Conservation (phyloP, 2,888 invertebrate genomes). For the Chamaedrilus cognettii region DNA sequence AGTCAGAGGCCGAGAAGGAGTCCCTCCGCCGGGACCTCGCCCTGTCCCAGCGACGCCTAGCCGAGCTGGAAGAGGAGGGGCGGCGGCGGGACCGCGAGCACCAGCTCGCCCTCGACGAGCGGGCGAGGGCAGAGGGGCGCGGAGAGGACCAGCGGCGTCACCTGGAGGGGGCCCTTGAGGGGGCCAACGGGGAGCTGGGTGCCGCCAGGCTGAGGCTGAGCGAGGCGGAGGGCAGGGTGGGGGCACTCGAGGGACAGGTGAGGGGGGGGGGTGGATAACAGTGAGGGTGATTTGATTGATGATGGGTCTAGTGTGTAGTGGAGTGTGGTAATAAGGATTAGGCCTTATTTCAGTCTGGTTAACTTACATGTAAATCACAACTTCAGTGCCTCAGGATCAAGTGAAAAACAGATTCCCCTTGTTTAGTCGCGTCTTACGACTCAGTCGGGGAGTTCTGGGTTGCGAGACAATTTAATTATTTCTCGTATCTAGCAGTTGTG, state of each 20-base stretch:
- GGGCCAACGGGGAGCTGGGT: constrained; percentile 81
- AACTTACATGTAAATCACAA: no score
- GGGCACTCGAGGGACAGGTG: constrained; percentile 84
- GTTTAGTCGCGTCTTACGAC: no score
- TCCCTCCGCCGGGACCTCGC: constrained; percentile 81
- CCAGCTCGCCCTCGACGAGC: constrained; percentile 82
- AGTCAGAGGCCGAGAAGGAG: constrained; percentile 80
- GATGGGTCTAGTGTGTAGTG: no score
- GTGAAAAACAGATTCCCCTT: no score
- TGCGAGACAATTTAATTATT: no score
- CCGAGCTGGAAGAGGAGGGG: constrained; percentile 70
- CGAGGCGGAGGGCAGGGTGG: constrained; percentile 76
- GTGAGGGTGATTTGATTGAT: no score
- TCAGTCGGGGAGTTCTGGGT: no score
- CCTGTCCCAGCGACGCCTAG: constrained; percentile 75
- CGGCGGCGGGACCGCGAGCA: constrained; percentile 82
- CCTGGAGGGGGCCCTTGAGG: constrained; percentile 80
- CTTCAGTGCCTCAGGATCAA: no score
- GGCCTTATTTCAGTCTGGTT: no score
- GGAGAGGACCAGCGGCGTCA: constrained; percentile 86
- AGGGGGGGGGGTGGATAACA: no score
- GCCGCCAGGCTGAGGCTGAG: constrained; percentile 42
- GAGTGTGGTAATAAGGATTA: no score
- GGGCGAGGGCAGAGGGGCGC: constrained; percentile 81
- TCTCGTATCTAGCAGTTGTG: no score